These are phyloP conservation scores for Drosophila pachea DNA, from an alignment of 1,140 invertebrate genomes.

Conservation along the genomic window DNA sequence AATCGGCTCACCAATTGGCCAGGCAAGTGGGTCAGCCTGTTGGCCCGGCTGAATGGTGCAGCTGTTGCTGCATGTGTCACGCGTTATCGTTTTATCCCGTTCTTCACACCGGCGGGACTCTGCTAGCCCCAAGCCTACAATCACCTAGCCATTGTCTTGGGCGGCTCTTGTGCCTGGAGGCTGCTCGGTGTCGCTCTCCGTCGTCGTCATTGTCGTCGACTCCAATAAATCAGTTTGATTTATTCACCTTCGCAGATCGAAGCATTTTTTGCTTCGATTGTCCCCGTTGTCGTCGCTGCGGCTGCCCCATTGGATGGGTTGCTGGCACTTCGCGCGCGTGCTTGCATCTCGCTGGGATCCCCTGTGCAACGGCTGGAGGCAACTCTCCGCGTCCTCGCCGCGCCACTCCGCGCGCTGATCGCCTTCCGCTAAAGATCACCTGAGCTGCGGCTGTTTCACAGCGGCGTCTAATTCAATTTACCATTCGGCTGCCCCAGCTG, in stretches of 20 bases:
- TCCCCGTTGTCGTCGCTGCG: slow-evolving; percentile 50
- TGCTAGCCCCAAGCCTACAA: slow-evolving; percentile 14
- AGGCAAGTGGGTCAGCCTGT: slow-evolving; percentile 30
- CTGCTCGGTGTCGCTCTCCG: slow-evolving; percentile 31
- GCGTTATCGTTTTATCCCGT: slow-evolving; percentile 23
- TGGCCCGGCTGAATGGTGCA: slow-evolving; percentile 24
- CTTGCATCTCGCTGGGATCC: slow-evolving; percentile 48
- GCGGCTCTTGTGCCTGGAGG: slow-evolving; percentile 9
- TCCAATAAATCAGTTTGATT: slow-evolving; percentile 76
- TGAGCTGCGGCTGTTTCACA: slow-evolving; percentile 30
- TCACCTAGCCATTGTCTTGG: slow-evolving; percentile 45
- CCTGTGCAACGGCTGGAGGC: slow-evolving; percentile 24
- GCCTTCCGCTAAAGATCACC: slow-evolving; percentile 45
- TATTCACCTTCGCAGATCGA: slow-evolving; percentile 57
- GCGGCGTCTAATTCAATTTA: slow-evolving; percentile 57
- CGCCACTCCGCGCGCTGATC: background rate
- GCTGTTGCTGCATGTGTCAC: slow-evolving; percentile 58
- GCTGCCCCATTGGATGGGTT: slow-evolving; percentile 35
- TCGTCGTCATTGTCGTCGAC: slow-evolving; percentile 57
- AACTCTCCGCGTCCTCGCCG: slow-evolving; percentile 6
- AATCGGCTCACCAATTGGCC: slow-evolving; percentile 35
- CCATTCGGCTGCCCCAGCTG: slow-evolving; percentile 24
- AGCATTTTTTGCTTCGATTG: slow-evolving; percentile 41
- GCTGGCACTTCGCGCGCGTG: slow-evolving; percentile 65
- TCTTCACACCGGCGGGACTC: slow-evolving; percentile 9